Evolutionary conservation across 2,797 vertebrate genomes (phyloP).

Genomic region (Neoniphon sammara): DNA sequence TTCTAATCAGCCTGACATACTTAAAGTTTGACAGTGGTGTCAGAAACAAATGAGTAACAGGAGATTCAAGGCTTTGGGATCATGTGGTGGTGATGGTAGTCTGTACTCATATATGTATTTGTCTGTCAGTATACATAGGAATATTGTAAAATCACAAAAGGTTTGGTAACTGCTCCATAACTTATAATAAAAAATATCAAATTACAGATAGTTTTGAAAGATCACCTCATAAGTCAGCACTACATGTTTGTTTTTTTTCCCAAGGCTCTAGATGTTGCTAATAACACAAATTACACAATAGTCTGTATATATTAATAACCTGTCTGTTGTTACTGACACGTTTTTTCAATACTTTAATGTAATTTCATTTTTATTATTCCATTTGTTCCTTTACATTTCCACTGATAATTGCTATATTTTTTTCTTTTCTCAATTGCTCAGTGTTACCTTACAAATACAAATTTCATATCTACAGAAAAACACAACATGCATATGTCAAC

Average conservation of each 20-base stretch:
- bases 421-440: too few relatives aligned
- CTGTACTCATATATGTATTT: not conserved
- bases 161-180: not conserved
- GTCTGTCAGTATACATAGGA: not conserved
- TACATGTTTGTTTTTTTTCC: too few relatives aligned
- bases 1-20: conserved; percentile 36
- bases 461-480: too few relatives aligned
- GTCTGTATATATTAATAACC: not conserved
- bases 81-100: not conserved
- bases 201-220: not conserved
- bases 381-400: too few relatives aligned
- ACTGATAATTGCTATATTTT: too few relatives aligned
- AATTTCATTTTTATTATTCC: too few relatives aligned
- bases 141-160: not conserved
- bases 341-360: too few relatives aligned
- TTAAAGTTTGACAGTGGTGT: conserved; percentile 6
- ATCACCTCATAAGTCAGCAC: not conserved
- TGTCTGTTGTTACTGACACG: not conserved
- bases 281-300: too few relatives aligned
- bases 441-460: too few relatives aligned
- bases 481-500: too few relatives aligned
- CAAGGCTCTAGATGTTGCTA: too few relatives aligned
- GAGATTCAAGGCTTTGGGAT: conserved; percentile 1
- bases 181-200: not conserved
- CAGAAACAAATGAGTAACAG: conserved; percentile 19